Base-by-base conservation (phyloP, 2,113 vertebrate genomes). In the Callithrix jacchus region DNA sequence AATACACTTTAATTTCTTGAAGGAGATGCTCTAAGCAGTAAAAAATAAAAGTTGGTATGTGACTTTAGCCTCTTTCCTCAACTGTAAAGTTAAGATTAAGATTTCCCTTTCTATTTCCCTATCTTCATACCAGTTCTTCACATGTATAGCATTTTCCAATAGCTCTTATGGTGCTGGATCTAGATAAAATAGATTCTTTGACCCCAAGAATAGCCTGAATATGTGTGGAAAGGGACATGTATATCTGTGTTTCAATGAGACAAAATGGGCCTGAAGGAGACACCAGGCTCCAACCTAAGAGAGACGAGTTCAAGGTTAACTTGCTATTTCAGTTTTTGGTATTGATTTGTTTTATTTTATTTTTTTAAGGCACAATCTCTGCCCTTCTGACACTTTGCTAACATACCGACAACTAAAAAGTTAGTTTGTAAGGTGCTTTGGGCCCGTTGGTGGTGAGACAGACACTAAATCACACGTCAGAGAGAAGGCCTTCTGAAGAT, bases 281-380 rank as follows among this genome's bases (percentile, higher is more conserved):
- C 91, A 83, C 61, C 27, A 74, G 49, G n/a, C 30, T 83, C 91
- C 70, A 54, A 83, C n/a, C 68, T 25, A 40, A 40, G 45, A 96
- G 56, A 92, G 20, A 23, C 49, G 42, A 89, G 35, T 81, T 68
- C 68, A 91, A 95, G 84, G 37, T 96, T 35, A 94, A 84, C 32
- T 30, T 61, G 61, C 37, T 32, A 86, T 89, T 97, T 96, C 9
- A 40, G n/a, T 76, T 86, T 82, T 94, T 49, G 89, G 45, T 89
- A 35, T 77, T 82, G 42, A 83, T 73, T 13, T 87, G 9, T 86
- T 54, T 64, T 64, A 32, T 32, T 64, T 64, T 27, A 27, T 61
- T 61, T 61, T 14, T 64, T 64, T 64, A 81, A 2, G 80, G 12
- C 12, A 85, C 2, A 91, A 14, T 89, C 49, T 61, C 54, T 79